Conservation (phyloP, 2,113 vertebrate species). For the Corvus hawaiiensis region DNA sequence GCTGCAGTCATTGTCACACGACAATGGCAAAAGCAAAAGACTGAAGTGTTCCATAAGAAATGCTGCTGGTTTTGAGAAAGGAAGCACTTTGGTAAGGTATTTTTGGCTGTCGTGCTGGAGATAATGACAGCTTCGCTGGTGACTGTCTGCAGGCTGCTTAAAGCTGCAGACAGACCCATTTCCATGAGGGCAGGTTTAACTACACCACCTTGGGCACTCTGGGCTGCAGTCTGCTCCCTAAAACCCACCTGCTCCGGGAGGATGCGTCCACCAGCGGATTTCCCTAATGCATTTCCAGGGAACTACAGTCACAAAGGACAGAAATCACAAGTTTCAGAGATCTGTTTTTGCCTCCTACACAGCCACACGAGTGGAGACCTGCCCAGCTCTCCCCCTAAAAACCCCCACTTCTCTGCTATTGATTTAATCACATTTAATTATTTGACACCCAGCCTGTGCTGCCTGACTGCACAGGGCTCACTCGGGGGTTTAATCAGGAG, state of each 20-base stretch:
- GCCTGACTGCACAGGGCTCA: background rate
- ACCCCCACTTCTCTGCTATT: background rate
- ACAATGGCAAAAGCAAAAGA: background rate
- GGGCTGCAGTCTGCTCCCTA: background rate
- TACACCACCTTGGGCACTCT: background rate
- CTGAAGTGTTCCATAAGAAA: background rate
- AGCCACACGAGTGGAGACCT: background rate
- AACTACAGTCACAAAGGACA: background rate
- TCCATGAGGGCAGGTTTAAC: background rate
- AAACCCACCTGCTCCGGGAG: background rate
- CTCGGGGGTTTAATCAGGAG: background rate
- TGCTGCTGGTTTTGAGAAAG: background rate
- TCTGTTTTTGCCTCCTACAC: background rate
- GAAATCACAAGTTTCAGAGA: background rate
- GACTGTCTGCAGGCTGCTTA: background rate
- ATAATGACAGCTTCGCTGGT: background rate
- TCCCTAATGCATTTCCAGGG: background rate
- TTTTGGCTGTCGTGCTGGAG: background rate
- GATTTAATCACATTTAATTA: slow-evolving; percentile 6
- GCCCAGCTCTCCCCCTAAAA: background rate
- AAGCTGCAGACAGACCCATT: background rate
- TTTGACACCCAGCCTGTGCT: background rate
- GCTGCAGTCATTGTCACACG: background rate
- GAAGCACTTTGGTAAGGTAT: background rate
- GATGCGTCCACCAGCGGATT: background rate